Evolutionary conservation across 2,888 invertebrate species (phyloP), one percentile per base, ranked within the genome.

Genomic region (Arge pagana): DNA sequence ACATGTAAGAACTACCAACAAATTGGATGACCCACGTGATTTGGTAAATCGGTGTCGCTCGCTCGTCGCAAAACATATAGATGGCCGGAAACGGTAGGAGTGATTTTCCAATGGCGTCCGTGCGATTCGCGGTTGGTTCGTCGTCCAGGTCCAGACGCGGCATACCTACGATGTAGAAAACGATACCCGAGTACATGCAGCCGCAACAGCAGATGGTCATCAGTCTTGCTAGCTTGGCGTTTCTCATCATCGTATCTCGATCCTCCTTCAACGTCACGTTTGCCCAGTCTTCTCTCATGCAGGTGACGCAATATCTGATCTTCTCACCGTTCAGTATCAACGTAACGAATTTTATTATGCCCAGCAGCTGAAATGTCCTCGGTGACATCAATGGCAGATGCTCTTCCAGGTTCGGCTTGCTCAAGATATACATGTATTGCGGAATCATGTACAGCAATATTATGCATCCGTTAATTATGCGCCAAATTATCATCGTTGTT

Each of bases 61-160:
- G 58, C 4, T 66, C 65, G 36, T 71, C 62, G 5, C 71, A 50
- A 0, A 71, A 48, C 0, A 55, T 55, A 0, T 61, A 61, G 23
- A 71, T 72, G 18, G 70, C 64, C 3, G 70, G 71, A 40, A 67
- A 72, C 0, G 66, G 61, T 2, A 69, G 55, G n/a, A n/a, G n/a
- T 1, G 61, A 58, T 21, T 65, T 59, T 3, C 67, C 57, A 1
- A 58, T 70, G 6, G 57, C 53, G 19, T 69, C 68, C 5, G 56
- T 40, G 1, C 13, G 49, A 26, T 21, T 40, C 13, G 56, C 24
- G n/a, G n/a, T n/a, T 16, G 55, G n/a, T n/a, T n/a, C n/a, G n/a
- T n/a, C n/a, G n/a, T n/a, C n/a, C n/a, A n/a, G n/a, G n/a, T n/a
- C n/a, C n/a, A n/a, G n/a, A n/a, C n/a, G 41, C 1, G 62, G 61